Evolutionary conservation across 2,797 vertebrate genomes (phyloP).

Genomic region (Glossophaga mutica): DNA sequence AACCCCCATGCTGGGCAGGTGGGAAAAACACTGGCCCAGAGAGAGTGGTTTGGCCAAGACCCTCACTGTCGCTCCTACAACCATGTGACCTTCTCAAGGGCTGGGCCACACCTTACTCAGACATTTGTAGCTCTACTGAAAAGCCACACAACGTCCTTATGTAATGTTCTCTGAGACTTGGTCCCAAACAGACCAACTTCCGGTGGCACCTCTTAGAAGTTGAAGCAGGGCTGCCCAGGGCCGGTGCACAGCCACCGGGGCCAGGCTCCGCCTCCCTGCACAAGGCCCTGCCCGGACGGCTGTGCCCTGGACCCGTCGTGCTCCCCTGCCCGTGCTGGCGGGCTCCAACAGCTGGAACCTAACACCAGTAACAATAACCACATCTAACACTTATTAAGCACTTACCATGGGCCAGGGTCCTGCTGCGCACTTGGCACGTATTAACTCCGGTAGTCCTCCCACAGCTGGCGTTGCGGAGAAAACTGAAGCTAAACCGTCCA

Average conservation of each 20-base stretch:
- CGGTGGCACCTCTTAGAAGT: background rate
- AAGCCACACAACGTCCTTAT: background rate
- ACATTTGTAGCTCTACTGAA: background rate
- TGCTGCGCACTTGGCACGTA: background rate
- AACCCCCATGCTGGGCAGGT: no score
- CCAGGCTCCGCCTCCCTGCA: background rate
- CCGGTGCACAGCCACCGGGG: background rate
- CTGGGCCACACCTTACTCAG: background rate
- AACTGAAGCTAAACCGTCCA: background rate
- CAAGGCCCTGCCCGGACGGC: background rate
- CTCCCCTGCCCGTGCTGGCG: background rate
- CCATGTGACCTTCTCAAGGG: background rate
- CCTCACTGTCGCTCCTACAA: accelerated
- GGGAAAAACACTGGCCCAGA: background rate
- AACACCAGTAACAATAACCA: background rate
- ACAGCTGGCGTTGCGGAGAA: background rate
- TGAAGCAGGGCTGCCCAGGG: background rate
- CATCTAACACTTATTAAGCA: constrained; percentile 48
- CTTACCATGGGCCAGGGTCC: background rate
- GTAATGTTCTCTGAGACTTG: background rate
- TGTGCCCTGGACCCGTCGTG: background rate
- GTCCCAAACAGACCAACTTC: background rate
- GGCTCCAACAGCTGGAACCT: background rate
- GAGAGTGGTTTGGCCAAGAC: background rate
- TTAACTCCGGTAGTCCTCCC: constrained; percentile 53